These are phyloP conservation scores for Chrysaora quinquecirrha DNA, from an alignment of 30 jellyfish, hydroid and myxozoan species.

Conservation along the genomic window DNA sequence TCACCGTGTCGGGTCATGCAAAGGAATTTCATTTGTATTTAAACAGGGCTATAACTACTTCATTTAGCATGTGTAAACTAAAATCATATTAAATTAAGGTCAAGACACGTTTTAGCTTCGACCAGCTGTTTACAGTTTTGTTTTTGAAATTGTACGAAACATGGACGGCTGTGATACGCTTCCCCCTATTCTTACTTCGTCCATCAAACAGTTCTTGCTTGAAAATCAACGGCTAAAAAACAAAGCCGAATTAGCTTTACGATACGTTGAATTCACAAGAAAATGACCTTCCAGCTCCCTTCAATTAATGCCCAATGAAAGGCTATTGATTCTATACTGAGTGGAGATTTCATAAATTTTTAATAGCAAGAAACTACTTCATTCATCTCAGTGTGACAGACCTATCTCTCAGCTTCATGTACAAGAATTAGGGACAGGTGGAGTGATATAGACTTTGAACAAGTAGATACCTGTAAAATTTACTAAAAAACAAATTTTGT, in stretches of 20 bases:
- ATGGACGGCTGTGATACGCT: neutral
- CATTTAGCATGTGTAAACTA: slow-evolving; percentile 27
- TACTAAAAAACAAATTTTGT: neutral
- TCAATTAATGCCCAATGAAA: neutral
- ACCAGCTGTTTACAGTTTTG: slow-evolving; percentile 56
- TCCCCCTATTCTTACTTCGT: too few species aligned
- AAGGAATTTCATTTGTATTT: slow-evolving; percentile 27
- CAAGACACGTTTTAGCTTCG: slow-evolving; percentile 65
- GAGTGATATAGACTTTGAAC: neutral
- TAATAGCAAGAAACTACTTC: neutral
- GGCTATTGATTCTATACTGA: neutral
- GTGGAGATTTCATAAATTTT: neutral
- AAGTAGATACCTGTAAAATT: neutral
- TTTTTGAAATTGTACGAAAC: slow-evolving; percentile 10
- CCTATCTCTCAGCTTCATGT: slow-evolving; percentile 56
- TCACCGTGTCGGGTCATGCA: slow-evolving; percentile 18
- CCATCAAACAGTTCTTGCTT: too few species aligned
- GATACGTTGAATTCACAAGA: neutral
- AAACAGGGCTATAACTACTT: slow-evolving; percentile 26
- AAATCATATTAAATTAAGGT: slow-evolving; percentile 31
- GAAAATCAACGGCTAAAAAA: neutral
- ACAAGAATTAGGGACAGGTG: slow-evolving; percentile 61
- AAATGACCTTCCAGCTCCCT: neutral
- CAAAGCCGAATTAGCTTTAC: neutral
- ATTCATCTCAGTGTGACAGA: neutral